Conservation (phyloP, 2,113 vertebrate species). For the Ciconia boyciana region DNA sequence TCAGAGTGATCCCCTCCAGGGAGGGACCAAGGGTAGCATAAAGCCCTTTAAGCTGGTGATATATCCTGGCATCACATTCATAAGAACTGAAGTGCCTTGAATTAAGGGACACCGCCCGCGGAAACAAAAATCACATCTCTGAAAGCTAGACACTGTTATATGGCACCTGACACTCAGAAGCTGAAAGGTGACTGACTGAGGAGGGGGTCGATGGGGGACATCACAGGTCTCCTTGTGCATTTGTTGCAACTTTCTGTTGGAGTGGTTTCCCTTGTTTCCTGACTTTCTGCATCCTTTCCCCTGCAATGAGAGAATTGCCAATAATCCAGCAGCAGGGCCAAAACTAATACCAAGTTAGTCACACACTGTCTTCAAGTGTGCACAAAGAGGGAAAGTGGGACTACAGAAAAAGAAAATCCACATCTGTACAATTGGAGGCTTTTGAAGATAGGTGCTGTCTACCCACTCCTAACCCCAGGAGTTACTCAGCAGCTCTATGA, state of each 20-base stretch:
- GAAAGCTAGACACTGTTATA: neutral
- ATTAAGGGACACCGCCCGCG: neutral
- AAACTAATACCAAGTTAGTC: neutral
- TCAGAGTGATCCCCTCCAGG: neutral
- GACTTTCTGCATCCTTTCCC: neutral
- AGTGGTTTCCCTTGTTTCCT: neutral
- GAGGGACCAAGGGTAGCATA: neutral
- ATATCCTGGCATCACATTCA: neutral
- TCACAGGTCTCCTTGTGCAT: neutral
- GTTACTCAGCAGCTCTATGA: neutral
- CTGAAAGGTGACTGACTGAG: neutral
- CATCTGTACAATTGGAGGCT: neutral
- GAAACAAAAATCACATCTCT: neutral
- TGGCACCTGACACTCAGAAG: neutral
- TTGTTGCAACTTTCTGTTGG: neutral
- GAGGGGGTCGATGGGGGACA: neutral
- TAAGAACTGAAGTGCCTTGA: neutral
- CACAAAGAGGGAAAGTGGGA: neutral
- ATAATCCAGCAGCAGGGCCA: neutral
- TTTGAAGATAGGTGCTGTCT: neutral
- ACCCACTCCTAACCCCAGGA: neutral
- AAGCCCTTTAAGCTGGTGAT: neutral
- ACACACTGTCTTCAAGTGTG: neutral
- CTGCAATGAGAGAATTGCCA: neutral
- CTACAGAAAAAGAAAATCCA: neutral